phyloP scores from a whole-genome alignment of 1,140 invertebrate species.

The Hyposmocoma kahamanoa region DNA sequence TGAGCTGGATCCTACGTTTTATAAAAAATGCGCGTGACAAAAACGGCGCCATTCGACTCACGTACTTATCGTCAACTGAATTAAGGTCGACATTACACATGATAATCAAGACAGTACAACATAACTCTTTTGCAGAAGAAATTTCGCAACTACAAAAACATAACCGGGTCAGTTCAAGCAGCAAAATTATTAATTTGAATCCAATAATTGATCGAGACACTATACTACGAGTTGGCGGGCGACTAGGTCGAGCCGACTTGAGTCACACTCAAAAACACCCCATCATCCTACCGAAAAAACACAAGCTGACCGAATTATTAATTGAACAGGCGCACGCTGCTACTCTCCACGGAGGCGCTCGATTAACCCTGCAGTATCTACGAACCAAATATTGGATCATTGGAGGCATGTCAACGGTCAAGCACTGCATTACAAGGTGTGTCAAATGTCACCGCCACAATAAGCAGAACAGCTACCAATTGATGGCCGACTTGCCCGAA shows the following conservation, averaged over 20 bases:
- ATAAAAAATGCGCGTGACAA: background rate
- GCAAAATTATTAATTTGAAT: background rate
- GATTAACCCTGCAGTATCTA: background rate
- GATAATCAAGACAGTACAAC: background rate
- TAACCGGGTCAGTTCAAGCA: background rate
- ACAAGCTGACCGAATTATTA: background rate
- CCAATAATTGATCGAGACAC: background rate
- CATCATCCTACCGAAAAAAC: background rate
- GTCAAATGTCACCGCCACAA: background rate
- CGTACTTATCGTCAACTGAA: background rate
- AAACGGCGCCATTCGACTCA: background rate
- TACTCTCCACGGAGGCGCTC: background rate
- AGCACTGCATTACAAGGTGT: background rate
- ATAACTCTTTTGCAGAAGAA: background rate
- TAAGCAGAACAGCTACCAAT: slow-evolving; percentile 3
- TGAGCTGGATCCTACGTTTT: background rate
- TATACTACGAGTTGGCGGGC: background rate
- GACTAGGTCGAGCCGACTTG: background rate
- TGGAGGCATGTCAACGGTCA: background rate
- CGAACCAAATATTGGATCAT: background rate
- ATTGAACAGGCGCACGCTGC: background rate
- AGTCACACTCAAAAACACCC: background rate
- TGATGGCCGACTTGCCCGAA: slow-evolving; percentile 43
- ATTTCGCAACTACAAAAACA: background rate
- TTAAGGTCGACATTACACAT: background rate